Base-by-base conservation (phyloP, 2,113 vertebrate species). In the Verasper variegatus region DNA sequence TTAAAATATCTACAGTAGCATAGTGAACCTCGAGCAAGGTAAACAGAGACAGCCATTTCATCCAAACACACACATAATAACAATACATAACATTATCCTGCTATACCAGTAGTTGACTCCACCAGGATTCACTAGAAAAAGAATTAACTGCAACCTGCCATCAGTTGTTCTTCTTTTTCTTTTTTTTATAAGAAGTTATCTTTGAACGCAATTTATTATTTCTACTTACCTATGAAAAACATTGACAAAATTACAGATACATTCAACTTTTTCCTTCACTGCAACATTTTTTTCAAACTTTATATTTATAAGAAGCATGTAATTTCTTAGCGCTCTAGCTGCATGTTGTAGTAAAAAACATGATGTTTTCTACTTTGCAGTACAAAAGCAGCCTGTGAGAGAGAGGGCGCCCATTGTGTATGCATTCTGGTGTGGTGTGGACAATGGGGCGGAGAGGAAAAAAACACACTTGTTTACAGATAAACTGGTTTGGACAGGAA, bases 401-500 rank as follows among this genome's bases (percentile, higher is more conserved):
- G 81, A 90, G 80, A 88, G 84, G 83, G 84, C 73, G 78, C 73
- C 82, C 75, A 87, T 88, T 91, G 89, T 91, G 78, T 85, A 79
- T 86, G 80, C 86, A 88, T 89, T 83, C 83, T 88, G 84, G 83
- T 86, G 82, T 89, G 84, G 82, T 82, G 84, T 91, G 89, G 88
- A 94, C 94, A 94, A 89, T 94, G 89, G 84, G 88, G 89, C 61
- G 74, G 88, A 86, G 88, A 90, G 88, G 84, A 71, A 87, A 93
- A 92, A 91, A 88, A 91, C 88, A 90, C 87, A 86, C 91, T 93
- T 94, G 92, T 93, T 94, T 93, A 93, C 92, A 94, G 93, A 95
- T 94, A 92, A 94, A 93, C 91, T 91, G 92, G 91, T 94, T 92
- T 91, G 90, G 88, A 92, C 92, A 94, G 93, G 94, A 95, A 94